These are phyloP conservation scores for Micropoecilia bifurca DNA, from an alignment of 2,797 vertebrate species.

Conservation along the genomic window DNA sequence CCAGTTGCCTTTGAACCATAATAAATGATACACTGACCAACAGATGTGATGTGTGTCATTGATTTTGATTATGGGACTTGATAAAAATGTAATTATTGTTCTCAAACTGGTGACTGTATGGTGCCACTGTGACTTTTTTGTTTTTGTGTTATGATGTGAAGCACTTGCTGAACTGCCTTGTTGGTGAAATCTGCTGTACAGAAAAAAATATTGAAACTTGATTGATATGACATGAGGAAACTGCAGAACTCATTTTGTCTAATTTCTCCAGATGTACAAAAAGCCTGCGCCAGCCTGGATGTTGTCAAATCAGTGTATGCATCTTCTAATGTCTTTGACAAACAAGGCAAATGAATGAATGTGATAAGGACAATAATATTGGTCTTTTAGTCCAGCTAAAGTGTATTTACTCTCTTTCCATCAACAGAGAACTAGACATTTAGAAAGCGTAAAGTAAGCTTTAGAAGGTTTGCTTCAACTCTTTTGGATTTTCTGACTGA, in stretches of 20 bases:
- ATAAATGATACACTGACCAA: too few relatives aligned
- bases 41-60: too few relatives aligned
- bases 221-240: background rate
- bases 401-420: background rate
- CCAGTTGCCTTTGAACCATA: too few relatives aligned
- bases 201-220: too few relatives aligned
- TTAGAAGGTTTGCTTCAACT: background rate
- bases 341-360: background rate
- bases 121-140: too few relatives aligned
- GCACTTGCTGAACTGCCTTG: too few relatives aligned
- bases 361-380: background rate
- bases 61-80: too few relatives aligned
- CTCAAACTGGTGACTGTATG: too few relatives aligned
- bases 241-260: background rate
- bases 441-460: background rate
- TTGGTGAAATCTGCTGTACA: too few relatives aligned
- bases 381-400: background rate
- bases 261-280: background rate
- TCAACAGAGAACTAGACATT: background rate
- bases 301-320: background rate
- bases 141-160: too few relatives aligned
- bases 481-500: background rate
- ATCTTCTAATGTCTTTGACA: too few relatives aligned
- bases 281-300: background rate
- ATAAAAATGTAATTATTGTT: too few relatives aligned